Conservation (phyloP, 2,888 invertebrate species). For the Campopleginae sp. region DNA sequence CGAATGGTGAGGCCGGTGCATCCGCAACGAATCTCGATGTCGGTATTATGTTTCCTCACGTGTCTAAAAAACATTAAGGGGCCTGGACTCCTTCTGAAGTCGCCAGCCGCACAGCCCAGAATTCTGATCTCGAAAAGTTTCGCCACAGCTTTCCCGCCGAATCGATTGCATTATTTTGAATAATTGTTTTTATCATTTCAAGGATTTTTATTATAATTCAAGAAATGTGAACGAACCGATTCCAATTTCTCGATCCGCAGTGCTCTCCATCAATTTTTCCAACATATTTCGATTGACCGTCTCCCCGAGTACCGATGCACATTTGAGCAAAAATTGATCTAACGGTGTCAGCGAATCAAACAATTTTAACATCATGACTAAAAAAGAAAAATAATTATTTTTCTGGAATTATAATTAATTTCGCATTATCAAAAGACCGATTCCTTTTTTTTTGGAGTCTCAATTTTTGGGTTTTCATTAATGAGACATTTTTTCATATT, state of each 20-base stretch:
- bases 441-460: not conserved
- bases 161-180: conserved; percentile 38
- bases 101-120: conserved; percentile 87
- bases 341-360: conserved; percentile 88
- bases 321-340: conserved; percentile 88
- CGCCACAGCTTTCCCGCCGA: conserved; percentile 84
- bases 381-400: conserved; percentile 62
- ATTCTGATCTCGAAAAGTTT: conserved; percentile 87
- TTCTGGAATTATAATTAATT: not conserved
- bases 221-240: conserved; percentile 81
- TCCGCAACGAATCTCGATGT: conserved; percentile 81
- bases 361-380: conserved; percentile 87
- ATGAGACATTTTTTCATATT: not conserved
- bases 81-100: conserved; percentile 85
- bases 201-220: conserved; percentile 5
- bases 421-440: not conserved
- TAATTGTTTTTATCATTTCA: not conserved
- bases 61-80: conserved; percentile 79
- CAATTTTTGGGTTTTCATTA: not conserved
- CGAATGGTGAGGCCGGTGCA: conserved; percentile 83
- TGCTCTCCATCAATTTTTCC: conserved; percentile 85
- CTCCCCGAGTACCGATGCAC: conserved; percentile 88
- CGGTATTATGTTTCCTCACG: conserved; percentile 77
- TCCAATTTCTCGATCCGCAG: conserved; percentile 85
- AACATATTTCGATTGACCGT: conserved; percentile 87